A percentile compares a stretch with the other conserved stretches of the same genome.
Conservation (phyloP, 1,140 invertebrate species). For the Drosophila nannoptera region DNA sequence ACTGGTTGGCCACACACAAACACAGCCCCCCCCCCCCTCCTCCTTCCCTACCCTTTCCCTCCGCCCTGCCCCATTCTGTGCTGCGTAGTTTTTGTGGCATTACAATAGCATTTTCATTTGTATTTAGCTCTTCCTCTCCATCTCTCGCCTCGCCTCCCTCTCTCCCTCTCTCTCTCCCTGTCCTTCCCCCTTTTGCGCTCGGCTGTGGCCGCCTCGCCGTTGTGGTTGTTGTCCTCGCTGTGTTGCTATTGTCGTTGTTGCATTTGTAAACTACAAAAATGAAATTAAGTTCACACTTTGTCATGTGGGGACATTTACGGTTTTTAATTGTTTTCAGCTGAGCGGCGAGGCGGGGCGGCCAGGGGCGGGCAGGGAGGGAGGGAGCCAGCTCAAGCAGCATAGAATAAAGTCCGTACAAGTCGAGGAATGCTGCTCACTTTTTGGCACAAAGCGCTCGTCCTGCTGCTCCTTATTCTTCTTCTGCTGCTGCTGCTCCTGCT, state of each 20-base stretch:
- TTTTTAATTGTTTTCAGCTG: slow-evolving; percentile 71
- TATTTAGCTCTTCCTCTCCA: slow-evolving; percentile 57
- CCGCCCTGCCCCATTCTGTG: not conserved
- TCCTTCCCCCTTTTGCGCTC: not conserved
- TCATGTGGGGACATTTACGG: slow-evolving; percentile 77
- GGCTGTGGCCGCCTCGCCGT: slow-evolving; percentile 15
- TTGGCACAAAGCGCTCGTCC: slow-evolving; percentile 21
- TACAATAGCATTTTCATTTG: slow-evolving; percentile 73
- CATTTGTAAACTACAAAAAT: slow-evolving; percentile 77
- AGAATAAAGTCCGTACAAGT: slow-evolving; percentile 15
- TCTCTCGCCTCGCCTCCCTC: not conserved
- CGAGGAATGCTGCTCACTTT: slow-evolving; percentile 51
- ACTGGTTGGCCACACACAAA: slow-evolving; percentile 13
- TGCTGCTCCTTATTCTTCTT: not conserved
- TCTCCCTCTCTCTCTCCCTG: slow-evolving; percentile 10
- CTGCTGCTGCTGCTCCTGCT: not conserved
- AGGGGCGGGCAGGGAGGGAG: not conserved
- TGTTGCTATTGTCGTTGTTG: slow-evolving; percentile 35
- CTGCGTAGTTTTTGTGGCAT: slow-evolving; percentile 65
- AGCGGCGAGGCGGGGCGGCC: not conserved
- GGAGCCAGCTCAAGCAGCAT: not conserved
- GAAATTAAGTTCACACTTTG: slow-evolving; percentile 78
- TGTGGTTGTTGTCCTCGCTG: slow-evolving; percentile 18
- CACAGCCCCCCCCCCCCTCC: not conserved
- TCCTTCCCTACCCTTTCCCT: not conserved